Evolutionary conservation across 2,797 vertebrate species (phyloP), one percentile per base, ranked within the genome.

Genomic region (Amphiprion clarkii): DNA sequence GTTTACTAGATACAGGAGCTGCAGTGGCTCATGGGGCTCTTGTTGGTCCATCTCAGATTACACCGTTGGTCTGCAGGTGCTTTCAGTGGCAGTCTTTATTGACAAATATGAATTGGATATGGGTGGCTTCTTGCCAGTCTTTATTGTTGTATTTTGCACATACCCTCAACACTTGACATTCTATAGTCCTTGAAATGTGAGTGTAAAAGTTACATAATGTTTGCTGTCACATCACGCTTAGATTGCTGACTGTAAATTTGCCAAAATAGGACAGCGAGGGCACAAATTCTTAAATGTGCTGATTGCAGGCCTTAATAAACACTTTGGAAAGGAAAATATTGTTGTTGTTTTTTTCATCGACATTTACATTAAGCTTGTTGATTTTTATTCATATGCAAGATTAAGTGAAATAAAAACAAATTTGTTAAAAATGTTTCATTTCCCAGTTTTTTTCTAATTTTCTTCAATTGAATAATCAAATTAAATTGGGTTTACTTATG

Each of bases 1-100:
- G 88, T 93, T 92, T 83, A 89, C 88, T 79, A 84, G 87, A 88
- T 79, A 88, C 84, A 66, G 77, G 74, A 76, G 76, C 76, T 14
- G 29, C 67, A 66, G 39, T 76, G 90, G 85, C 83, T 75, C 79
- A 73, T 69, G 14, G 79, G 79, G 82, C 71, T 82, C 63, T 76
- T 49, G 27, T 73, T 55, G 60, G 59, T 53, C 21, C 0, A n/a
- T 76, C 81, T 94, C 86, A 51, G 75, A 85, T 93, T 93, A 82
- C 90, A 74, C 11, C 21, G 31, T 51, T 78, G 80, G 51, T 71
- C 69, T 74, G 63, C 58, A 74, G 63, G 67, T 68, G 57, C 81
- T 80, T 78, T 83, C 55, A 81, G 46, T 23, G 51, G 40, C 71
- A 16, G 10, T 42, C 67, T 75, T 58, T 82, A 74, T 84, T 76